Conservation (phyloP, 2,888 invertebrate species). For the Tinea trinotella region DNA sequence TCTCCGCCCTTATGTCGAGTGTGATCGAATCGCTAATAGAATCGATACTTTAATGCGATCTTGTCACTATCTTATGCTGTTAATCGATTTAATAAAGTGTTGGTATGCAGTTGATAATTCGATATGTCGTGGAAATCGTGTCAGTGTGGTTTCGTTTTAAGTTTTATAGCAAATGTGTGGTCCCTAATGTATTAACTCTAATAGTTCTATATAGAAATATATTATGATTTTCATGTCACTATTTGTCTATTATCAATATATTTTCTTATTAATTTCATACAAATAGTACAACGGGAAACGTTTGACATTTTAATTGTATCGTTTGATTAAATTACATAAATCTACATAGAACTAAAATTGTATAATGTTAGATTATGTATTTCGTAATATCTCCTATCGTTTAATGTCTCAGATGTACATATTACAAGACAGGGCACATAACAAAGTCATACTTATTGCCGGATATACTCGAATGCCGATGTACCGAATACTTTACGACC, state of each 20-base stretch:
- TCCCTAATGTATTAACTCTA: conserved; percentile 28
- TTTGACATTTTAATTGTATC: too few species aligned
- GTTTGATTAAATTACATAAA: too few species aligned
- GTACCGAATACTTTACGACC: neutral
- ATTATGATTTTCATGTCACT: neutral
- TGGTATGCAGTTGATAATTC: conserved; percentile 37
- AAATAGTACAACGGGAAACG: too few species aligned
- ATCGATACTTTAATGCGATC: conserved; percentile 42
- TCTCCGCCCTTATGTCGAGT: conserved; percentile 26
- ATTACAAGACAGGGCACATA: conserved; percentile 44
- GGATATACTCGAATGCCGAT: conserved; percentile 28
- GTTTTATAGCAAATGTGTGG: conserved; percentile 45
- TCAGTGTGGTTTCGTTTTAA: conserved; percentile 36
- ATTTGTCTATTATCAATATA: neutral
- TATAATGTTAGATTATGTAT: too few species aligned
- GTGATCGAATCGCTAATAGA: conserved; percentile 38
- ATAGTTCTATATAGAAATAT: neutral
- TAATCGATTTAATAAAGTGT: conserved; percentile 45
- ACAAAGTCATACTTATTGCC: conserved; percentile 46
- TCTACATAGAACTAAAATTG: too few species aligned
- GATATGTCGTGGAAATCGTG: conserved; percentile 35
- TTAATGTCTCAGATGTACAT: neutral
- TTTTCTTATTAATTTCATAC: too few species aligned
- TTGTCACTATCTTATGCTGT: conserved; percentile 40
- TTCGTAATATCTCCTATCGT: too few species aligned